phyloP scores from a whole-genome alignment of 2,797 vertebrate species.

The Acanthurus tractus region DNA sequence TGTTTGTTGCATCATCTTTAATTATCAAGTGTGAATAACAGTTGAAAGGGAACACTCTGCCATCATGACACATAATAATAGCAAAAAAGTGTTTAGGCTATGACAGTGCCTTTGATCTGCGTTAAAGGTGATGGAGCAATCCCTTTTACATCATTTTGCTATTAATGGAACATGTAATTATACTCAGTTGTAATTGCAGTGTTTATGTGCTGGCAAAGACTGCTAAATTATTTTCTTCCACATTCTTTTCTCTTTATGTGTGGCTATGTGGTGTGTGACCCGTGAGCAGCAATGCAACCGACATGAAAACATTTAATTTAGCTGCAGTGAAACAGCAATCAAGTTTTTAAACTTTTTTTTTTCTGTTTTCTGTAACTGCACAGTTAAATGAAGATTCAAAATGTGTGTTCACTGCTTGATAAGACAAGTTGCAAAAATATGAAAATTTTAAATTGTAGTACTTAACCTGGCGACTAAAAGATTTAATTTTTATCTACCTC shows the following conservation, averaged over 20 bases:
- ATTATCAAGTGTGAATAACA: neutral
- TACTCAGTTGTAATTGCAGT: neutral
- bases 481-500: neutral
- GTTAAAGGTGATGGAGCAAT: neutral
- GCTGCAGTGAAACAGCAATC: conserved; percentile 3
- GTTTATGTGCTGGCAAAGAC: neutral
- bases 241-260: neutral
- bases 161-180: neutral
- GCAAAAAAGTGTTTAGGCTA: neutral
- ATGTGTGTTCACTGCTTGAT: neutral
- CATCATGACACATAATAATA: neutral
- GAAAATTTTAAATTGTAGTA: neutral
- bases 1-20: neutral
- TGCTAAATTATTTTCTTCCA: neutral
- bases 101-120: neutral
- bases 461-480: neutral
- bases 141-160: neutral
- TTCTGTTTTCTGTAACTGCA: neutral
- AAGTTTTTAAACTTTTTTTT: neutral
- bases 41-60: neutral
- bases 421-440: neutral
- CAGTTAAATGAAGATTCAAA: neutral
- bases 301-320: neutral
- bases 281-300: neutral
- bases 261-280: neutral